Percentiles rank a stretch among this genome's conserved stretches.
phyloP scores from a whole-genome alignment of 2,797 vertebrate genomes.

The Smutsia temminckii region DNA sequence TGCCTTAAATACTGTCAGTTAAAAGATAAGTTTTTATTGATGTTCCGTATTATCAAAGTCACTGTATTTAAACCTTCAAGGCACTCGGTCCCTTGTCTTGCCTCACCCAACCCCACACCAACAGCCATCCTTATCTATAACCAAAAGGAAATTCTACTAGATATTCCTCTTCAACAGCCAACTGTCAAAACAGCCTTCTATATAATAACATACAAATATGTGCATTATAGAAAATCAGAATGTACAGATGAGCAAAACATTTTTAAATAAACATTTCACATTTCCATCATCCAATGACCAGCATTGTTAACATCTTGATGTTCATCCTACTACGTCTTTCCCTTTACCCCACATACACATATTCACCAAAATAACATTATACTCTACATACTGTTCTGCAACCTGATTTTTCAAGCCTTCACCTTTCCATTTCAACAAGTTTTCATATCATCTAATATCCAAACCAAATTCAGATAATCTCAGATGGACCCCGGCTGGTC shows the following conservation, averaged over 20 bases:
- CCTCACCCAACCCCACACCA: neutral
- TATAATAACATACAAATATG: neutral
- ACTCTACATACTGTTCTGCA: neutral
- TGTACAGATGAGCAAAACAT: neutral
- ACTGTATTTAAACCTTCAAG: neutral
- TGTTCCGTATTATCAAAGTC: neutral
- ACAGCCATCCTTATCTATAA: neutral
- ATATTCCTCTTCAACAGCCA: neutral
- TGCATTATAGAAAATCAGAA: neutral
- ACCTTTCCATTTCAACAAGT: slow-evolving; percentile 2
- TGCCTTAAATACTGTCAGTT: slow-evolving; percentile 13
- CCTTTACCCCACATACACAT: neutral
- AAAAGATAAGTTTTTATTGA: slow-evolving; percentile 36
- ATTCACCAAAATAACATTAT: neutral
- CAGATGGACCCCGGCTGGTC: neutral
- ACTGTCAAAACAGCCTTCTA: neutral
- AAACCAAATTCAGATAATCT: slow-evolving; percentile 16
- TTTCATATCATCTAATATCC: slow-evolving; percentile 12
- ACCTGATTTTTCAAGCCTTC: slow-evolving; percentile 20
- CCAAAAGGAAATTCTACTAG: neutral
- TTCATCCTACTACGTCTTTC: neutral
- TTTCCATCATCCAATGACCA: neutral
- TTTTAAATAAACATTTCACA: neutral
- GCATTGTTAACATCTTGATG: neutral
- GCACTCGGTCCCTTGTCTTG: neutral